Evolutionary conservation across 1,140 invertebrate species (phyloP), one percentile per base, ranked within the genome.

Genomic region (Arion vulgaris): DNA sequence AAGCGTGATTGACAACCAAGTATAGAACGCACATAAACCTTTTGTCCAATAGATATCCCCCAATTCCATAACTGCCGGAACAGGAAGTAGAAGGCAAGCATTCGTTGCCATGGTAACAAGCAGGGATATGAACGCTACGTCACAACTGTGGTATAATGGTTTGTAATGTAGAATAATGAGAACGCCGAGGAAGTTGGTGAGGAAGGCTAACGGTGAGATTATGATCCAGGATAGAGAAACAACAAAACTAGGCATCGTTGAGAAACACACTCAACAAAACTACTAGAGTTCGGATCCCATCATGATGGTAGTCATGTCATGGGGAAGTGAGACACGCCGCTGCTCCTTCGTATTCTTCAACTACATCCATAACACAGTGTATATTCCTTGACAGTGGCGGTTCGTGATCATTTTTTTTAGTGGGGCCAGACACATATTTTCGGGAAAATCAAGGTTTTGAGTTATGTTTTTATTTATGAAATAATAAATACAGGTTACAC

Each of bases 171-270:
- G 68, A 26, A 89, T 83, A 17, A 87, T 36, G 2, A 87, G 57
- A n/a, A 89, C 74, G 57, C 81, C 85, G 23, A 86, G 41, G 45
- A 86, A 51, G 81, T 86, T 80, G 36, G 83, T 86, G 57, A 86
- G 38, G 32, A 89, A 73, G 19, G 85, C 88, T 17, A 87, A 53
- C 0, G 86, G 85, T 9, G 85, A 85, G n/a, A 89, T 41, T 79
- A 89, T 78, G 53, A 89, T 82, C 88, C 88, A 89, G 17, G 85
- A 82, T n/a, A 87, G 23, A n/a, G 84, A 81, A 68, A 71, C 66
- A 28, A 71, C 85, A 75, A 83, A 86, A 45, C 78, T 51, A 72
- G 80, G 78, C 86, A 87, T 89, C 49, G 45, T 85, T 57, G 7
- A 19, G 9, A 23, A n/a, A 57, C 53, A 57, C n/a, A n/a, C n/a